phyloP scores from a whole-genome alignment of 1,140 invertebrate genomes.

The Mycetomoellerius zeteki region DNA sequence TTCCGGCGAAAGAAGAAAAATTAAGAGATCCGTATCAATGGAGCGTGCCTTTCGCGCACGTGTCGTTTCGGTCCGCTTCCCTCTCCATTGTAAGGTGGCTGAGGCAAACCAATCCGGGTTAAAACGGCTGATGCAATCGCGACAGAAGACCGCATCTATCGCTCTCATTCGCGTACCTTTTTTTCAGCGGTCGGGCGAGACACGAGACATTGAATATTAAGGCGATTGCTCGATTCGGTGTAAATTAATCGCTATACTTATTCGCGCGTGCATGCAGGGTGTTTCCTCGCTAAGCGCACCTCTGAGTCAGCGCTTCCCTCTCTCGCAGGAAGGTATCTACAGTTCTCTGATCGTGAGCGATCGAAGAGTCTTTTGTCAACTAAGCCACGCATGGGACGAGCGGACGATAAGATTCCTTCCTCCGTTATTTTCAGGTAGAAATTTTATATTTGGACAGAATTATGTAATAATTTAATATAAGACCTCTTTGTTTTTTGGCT shows the following conservation, averaged over 20 bases:
- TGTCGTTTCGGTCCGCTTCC: constrained; percentile 38
- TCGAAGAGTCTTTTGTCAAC: not conserved
- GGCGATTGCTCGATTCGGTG: not conserved
- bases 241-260: constrained; percentile 29
- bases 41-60: constrained; percentile 29
- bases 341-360: not conserved
- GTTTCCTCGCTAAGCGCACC: not conserved
- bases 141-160: constrained; percentile 8
- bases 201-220: constrained; percentile 10
- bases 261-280: not conserved
- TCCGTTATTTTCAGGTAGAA: not conserved
- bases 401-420: not conserved
- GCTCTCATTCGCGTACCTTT: not conserved
- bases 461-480: too few species aligned
- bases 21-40: not conserved
- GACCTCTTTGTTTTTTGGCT: too few species aligned
- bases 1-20: not conserved
- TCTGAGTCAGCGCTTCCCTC: constrained; percentile 2
- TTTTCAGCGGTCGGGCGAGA: not conserved
- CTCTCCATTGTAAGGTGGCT: constrained; percentile 1
- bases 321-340: not conserved
- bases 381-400: not conserved
- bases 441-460: not conserved
- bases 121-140: constrained; percentile 39
- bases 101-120: constrained; percentile 21